phyloP scores from a whole-genome alignment of 2,113 vertebrate species.

The Cheirogaleus medius region DNA sequence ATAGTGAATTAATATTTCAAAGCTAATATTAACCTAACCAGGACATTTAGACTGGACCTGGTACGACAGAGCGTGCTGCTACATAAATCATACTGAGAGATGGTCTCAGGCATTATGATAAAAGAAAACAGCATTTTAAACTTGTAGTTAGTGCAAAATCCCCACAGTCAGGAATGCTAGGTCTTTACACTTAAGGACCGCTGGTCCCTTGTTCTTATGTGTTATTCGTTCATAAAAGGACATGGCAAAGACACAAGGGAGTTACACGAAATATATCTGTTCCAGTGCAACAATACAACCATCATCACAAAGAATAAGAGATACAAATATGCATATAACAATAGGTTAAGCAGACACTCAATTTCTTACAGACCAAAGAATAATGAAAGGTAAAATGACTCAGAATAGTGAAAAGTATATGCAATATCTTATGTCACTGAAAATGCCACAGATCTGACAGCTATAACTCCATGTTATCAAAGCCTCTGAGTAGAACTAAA shows the following conservation, averaged over 20 bases:
- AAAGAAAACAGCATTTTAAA: not conserved
- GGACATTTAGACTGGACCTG: not conserved
- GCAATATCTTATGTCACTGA: not conserved
- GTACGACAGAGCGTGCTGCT: too few relatives aligned
- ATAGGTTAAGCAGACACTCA: not conserved
- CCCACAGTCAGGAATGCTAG: not conserved
- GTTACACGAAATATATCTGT: not conserved
- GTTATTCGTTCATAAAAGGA: not conserved
- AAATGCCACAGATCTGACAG: not conserved
- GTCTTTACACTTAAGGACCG: too few relatives aligned
- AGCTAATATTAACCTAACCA: not conserved
- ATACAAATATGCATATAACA: not conserved
- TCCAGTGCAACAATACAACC: not conserved
- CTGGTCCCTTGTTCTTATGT: fast-evolving
- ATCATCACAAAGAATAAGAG: not conserved
- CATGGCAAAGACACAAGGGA: not conserved
- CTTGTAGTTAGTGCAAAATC: not conserved
- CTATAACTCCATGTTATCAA: not conserved
- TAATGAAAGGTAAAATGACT: not conserved
- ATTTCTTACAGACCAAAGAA: not conserved
- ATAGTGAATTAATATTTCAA: not conserved
- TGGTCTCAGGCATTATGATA: not conserved
- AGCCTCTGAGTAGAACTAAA: not conserved
- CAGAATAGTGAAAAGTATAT: not conserved
- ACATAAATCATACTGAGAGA: not conserved